These are phyloP conservation scores for Mesoligia furuncula DNA, from an alignment of 2,888 invertebrate genomes.

Conservation along the genomic window DNA sequence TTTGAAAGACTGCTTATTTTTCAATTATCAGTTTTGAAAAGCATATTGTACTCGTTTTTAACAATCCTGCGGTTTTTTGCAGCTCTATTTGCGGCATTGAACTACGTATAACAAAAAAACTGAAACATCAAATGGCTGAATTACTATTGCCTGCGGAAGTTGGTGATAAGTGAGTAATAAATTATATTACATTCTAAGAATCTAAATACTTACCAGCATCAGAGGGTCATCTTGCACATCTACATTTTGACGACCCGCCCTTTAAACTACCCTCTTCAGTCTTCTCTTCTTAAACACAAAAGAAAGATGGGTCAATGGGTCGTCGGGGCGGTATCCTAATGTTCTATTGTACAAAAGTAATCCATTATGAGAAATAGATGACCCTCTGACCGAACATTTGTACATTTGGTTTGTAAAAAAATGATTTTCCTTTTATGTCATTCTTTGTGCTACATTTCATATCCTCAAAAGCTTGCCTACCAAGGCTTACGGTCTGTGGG, in stretches of 20 bases:
- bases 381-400: neutral
- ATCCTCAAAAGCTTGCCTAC: neutral
- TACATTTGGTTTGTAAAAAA: neutral
- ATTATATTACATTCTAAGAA: neutral
- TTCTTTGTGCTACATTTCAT: no score
- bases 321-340: neutral
- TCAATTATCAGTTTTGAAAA: neutral
- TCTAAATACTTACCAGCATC: neutral
- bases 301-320: no score
- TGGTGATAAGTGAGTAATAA: slow-evolving; percentile 49
- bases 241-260: neutral
- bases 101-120: neutral
- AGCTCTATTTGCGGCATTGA: slow-evolving; percentile 12
- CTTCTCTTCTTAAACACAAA: neutral
- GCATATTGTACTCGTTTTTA: neutral
- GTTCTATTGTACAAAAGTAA: neutral
- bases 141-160: slow-evolving; percentile 46
- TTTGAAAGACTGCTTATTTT: neutral
- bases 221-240: neutral
- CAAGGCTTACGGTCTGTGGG: no score
- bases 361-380: no score
- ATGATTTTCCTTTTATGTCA: no score
- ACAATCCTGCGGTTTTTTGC: neutral
- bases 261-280: neutral
- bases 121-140: slow-evolving; percentile 42